Base-by-base conservation (phyloP, 2,113 vertebrate genomes). In the Podocnemis expansa region DNA sequence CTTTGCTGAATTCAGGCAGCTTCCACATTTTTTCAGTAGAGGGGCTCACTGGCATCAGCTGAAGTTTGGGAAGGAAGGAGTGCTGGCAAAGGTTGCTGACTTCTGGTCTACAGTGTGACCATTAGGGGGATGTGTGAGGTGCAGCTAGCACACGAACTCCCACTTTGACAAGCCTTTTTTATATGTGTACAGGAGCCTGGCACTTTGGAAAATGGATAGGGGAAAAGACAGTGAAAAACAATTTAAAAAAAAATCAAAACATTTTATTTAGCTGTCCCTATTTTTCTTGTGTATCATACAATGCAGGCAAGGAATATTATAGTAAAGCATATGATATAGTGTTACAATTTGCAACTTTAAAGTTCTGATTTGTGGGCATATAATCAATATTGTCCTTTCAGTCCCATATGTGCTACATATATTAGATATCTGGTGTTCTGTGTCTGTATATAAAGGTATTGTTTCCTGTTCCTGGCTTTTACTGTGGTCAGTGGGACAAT, bases 381-480 rank as follows among this genome's bases (percentile, higher is more conserved):
- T 75, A 75, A 75, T 43, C 75, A 47, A 49, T 63, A 17, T 34
- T 0, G 3, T 5, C 47, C 11, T 47, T 19, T 43, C 25, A 75
- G 29, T 34, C 78, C 41, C 14, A 27, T 78, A 41, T 3, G 3
- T 67, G 3, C 0, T 14, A 41, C 43, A 63, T 31, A 0, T 7
- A 8, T 43, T 75, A 5, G 0, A 3, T 10, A 38, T 24, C 31
- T 27, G 49, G 6, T 78, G 41, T 21, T 45, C 87, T 73, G 43
- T 4, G 6, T 27, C 41, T 43, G 38, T 41, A 47, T 63, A 19
- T 43, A 47, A 70, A 78, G 31, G 54, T 60, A 43, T 27, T 75
- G 41, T 41, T 41, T 43, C 41, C 41, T 67, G 14, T n/a, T 27
- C 3, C 13, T 80, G 78, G 38, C 56, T 14, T 0, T 45, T 86